Evolutionary conservation across 1,140 invertebrate species (phyloP), one percentile per base, ranked within the genome.

Genomic region (Leptinotarsa undecemlineata): DNA sequence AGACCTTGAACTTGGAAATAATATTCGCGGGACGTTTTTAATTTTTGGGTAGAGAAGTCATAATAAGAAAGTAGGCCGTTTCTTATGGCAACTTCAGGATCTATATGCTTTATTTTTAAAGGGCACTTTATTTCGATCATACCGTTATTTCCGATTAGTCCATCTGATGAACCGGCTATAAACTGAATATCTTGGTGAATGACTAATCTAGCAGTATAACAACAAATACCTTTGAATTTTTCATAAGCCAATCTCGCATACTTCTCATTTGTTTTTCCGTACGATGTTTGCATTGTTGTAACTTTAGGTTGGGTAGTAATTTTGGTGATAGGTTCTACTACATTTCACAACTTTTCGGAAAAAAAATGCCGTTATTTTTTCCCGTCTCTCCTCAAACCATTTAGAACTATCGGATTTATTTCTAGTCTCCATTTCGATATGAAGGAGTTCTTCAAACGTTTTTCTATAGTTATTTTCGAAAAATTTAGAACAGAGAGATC

Each of bases 141-240:
- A 3, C 73, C 72, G 19, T 72, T 66, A 14, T 72, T 62, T n/a
- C 63, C 63, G 33, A 75, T 11, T n/a, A 75, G 60, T 15, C 76
- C 76, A 61, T 77, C 76, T 26, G 76, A 74, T 33, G 76, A 75
- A 14, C 73, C 76, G 62, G 57, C 73, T 23, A 77, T n/a, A 33
- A 67, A 77, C 2, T 48, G 73, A 20, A 21, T 51, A 14, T 66
- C 19, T 57, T 61, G 23, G 26, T 70, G 71, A 14, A 77, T 67
- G 6, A 72, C 21, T 13, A 77, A 42, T 14, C 76, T 74, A 23
- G 69, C 33, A 42, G 8, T 66, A 17, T 66, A 13, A 48, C 19
- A 63, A 8, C 33, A 47, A 19, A 11, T 11, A 19, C 47, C 42
- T 14, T 60, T 47, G 23, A 0, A 23, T 23, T 73, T 21, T n/a